Conservation (phyloP, 2,797 vertebrate species). For the Hydrophis major region DNA sequence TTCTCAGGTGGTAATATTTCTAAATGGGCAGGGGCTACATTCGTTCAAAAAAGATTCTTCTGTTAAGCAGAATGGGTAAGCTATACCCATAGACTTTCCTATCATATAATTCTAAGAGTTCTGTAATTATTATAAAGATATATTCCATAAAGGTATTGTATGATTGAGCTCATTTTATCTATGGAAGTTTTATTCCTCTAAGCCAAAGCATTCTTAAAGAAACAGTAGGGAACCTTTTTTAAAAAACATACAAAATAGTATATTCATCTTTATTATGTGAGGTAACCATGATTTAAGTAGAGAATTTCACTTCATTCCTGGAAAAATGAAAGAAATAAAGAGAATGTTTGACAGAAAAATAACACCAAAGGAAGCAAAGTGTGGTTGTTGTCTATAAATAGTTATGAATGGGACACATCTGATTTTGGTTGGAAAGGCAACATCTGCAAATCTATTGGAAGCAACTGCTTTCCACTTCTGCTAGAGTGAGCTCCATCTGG, state of each 20-base stretch:
- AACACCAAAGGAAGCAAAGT: neutral
- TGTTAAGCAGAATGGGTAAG: neutral
- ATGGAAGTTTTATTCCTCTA: neutral
- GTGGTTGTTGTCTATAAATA: neutral
- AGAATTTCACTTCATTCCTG: neutral
- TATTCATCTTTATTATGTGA: neutral
- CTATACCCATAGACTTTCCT: neutral
- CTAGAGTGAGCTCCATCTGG: slow-evolving; percentile 46
- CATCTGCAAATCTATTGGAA: slow-evolving; percentile 23
- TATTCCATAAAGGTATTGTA: neutral
- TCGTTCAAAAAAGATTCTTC: neutral
- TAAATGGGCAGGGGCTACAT: neutral
- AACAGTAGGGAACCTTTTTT: neutral
- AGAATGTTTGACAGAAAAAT: neutral
- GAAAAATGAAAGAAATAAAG: neutral
- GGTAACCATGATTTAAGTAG: neutral
- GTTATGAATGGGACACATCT: neutral
- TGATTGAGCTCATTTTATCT: neutral
- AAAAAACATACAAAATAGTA: neutral
- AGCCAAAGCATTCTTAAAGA: neutral
- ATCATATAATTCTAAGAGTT: neutral
- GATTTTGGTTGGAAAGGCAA: slow-evolving; percentile 19
- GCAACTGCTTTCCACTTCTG: slow-evolving; percentile 45
- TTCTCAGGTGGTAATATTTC: neutral
- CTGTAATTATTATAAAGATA: neutral